A percentile compares a stretch with the other conserved stretches of the same genome.
Conservation (phyloP, 1,140 invertebrate species). For the Probaryconus sp. region DNA sequence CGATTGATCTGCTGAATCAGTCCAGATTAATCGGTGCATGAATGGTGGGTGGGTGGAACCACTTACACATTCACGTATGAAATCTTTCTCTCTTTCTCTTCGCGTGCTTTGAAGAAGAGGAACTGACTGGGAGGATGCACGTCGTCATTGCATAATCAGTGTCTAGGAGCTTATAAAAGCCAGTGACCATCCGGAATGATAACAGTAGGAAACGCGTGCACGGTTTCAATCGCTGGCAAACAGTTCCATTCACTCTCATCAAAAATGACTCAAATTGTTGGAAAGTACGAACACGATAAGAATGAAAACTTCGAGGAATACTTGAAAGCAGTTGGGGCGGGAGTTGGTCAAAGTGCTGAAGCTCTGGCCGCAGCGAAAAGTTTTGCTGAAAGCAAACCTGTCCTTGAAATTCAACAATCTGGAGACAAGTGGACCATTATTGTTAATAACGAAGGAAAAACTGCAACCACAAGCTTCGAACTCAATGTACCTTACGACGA, state of each 20-base stretch:
- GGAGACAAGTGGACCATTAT: slow-evolving; percentile 68
- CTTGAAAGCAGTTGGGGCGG: slow-evolving; percentile 64
- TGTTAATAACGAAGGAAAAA: slow-evolving; percentile 67
- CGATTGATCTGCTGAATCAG: slow-evolving; percentile 36
- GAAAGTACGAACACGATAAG: slow-evolving; percentile 72
- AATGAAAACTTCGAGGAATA: slow-evolving; percentile 74
- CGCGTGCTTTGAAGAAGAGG: slow-evolving; percentile 8
- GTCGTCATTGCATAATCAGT: slow-evolving; percentile 58
- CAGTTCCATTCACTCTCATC: not conserved
- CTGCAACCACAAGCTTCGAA: slow-evolving; percentile 65
- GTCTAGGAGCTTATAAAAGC: slow-evolving; percentile 68
- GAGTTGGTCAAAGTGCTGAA: slow-evolving; percentile 50
- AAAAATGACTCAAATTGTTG: slow-evolving; percentile 70
- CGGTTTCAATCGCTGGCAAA: slow-evolving; percentile 1
- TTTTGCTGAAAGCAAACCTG: slow-evolving; percentile 64
- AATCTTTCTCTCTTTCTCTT: slow-evolving; percentile 12
- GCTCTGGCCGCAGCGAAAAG: slow-evolving; percentile 59
- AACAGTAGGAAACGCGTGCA: not conserved
- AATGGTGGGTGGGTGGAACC: slow-evolving; percentile 23
- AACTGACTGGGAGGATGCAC: slow-evolving; percentile 8
- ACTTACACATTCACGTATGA: no score
- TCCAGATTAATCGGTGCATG: slow-evolving; percentile 31
- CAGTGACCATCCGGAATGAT: not conserved
- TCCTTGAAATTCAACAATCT: slow-evolving; percentile 65
- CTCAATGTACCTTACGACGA: slow-evolving; percentile 72